Base-by-base conservation (phyloP, 1,140 invertebrate species). In the Muscidifurax raptorellus region DNA sequence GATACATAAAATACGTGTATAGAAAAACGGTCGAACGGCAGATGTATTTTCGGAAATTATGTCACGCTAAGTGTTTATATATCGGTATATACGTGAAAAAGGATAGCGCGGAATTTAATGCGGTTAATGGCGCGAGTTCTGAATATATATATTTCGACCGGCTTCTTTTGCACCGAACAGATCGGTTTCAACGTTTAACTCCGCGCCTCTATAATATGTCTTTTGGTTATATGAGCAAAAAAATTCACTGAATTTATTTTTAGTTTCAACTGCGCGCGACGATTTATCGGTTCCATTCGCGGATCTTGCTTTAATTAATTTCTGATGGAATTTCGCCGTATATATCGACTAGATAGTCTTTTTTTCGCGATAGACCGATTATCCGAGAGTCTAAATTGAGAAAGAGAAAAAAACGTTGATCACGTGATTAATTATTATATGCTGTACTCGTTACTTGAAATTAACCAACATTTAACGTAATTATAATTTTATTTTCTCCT, bases 11-110 rank as follows among this genome's bases (percentile, higher is more conserved):
- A 47, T n/a, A n/a, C n/a, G n/a, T n/a, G 25, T 40, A n/a, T 18
- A 64, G 7, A 64, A n/a, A n/a, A n/a, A n/a, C n/a, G n/a, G n/a
- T n/a, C n/a, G n/a, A n/a, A n/a, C n/a, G 12, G 12, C 25, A 69
- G 66, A 80, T 71, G 44, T 69, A 80, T 80, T 80, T 80, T 80
- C 66, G 25, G 78, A 47, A 66, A 47, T 80, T 80, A 80, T 80
- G 79, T 72, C 79, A 80, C 15, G n/a, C 47, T 32, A 72, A 80
- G 30, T 72, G 66, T 80, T 80, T 79, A 40, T 66, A 32, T 67
- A 80, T 79, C 32, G 59, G 30, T 30, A 9, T 1, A n/a, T 12
- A 9, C n/a, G 40, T 12, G 64, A 80, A 80, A 80, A 71, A 30
- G 27, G 36, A 71, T 80, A 27, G 18, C 69, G 44, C 25, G n/a